These are phyloP conservation scores for Himalopsyche kuldschensis DNA, from an alignment of 2,888 invertebrate genomes.

Conservation along the genomic window DNA sequence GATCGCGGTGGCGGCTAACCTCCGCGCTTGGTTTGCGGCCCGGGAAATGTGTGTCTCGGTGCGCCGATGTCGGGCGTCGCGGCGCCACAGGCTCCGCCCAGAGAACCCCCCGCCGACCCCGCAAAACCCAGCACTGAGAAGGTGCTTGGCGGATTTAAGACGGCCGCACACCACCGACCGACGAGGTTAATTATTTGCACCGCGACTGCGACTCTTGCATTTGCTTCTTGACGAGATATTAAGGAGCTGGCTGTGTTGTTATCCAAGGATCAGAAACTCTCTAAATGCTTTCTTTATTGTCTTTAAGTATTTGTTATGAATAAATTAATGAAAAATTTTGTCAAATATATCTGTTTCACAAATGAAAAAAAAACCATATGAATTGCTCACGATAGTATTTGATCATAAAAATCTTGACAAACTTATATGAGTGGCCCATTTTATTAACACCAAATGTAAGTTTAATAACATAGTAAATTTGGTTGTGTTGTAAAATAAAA, in stretches of 20 bases:
- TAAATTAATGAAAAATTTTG: no score
- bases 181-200: background rate
- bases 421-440: no score
- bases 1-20: conserved; percentile 57
- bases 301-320: no score
- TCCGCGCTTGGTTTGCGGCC: conserved; percentile 63
- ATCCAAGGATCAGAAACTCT: background rate
- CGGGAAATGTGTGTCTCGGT: conserved; percentile 64
- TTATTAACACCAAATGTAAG: no score
- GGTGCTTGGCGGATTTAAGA: conserved; percentile 1
- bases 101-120: conserved; percentile 38
- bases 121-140: conserved; percentile 6
- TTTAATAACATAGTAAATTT: no score
- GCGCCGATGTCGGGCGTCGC: conserved; percentile 50
- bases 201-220: background rate
- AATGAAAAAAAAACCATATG: no score
- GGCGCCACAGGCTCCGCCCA: conserved; percentile 46
- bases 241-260: background rate
- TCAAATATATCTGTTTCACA: no score
- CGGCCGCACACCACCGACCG: background rate
- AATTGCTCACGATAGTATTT: no score
- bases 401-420: no score
- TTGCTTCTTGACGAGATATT: background rate
- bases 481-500: no score
- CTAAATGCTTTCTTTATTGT: background rate